Conservation (phyloP, 2,113 vertebrate species). For the Psophia crepitans region DNA sequence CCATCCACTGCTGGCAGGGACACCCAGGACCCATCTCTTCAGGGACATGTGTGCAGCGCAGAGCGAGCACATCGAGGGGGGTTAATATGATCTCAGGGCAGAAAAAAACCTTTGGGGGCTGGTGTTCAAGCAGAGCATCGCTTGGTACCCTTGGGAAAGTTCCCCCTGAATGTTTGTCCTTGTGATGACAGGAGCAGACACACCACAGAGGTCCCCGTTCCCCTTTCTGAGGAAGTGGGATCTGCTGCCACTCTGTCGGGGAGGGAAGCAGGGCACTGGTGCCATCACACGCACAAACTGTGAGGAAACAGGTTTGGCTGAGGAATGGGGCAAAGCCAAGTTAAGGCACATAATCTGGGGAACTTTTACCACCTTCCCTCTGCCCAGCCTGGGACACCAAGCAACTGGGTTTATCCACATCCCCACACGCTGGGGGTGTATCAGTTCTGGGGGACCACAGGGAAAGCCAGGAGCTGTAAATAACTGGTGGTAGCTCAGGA, state of each 20-base stretch:
- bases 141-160: not conserved
- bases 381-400: not conserved
- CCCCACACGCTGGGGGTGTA: too few relatives aligned
- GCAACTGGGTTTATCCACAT: not conserved
- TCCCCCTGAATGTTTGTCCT: not conserved
- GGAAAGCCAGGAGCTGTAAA: not conserved
- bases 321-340: not conserved
- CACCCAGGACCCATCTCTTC: not conserved
- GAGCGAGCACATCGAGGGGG: not conserved
- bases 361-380: not conserved
- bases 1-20: not conserved
- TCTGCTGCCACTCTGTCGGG: fast-evolving
- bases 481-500: not conserved
- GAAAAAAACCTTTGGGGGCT: not conserved
- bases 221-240: not conserved
- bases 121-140: not conserved
- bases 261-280: not conserved
- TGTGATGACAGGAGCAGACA: not conserved
- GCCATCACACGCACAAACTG: not conserved
- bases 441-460: fast-evolving
- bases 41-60: not conserved
- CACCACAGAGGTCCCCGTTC: not conserved
- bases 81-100: not conserved
- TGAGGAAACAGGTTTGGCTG: not conserved
- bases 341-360: not conserved